Evolutionary conservation across 2,797 vertebrate species (phyloP).

Genomic region (Gila robusta): DNA sequence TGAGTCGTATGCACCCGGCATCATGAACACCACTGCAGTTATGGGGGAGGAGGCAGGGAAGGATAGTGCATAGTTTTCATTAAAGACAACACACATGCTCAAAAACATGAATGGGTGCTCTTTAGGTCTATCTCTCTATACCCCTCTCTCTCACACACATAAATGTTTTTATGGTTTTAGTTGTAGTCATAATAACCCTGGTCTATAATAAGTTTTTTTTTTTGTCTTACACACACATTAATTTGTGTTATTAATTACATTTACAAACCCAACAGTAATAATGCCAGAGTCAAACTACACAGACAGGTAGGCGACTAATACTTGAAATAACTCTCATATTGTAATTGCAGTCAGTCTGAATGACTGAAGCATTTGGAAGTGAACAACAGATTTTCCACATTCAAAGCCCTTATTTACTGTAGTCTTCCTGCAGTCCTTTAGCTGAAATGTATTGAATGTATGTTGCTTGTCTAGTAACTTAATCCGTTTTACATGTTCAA

Average conservation of each 20-base stretch:
- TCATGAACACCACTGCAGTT: slow-evolving; percentile 47
- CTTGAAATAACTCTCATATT: slow-evolving; percentile 29
- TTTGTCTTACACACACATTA: neutral
- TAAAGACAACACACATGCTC: slow-evolving; percentile 3
- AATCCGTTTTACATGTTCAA: slow-evolving; percentile 35
- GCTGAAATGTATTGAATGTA: neutral
- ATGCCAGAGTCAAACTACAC: neutral
- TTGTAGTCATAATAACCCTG: no score
- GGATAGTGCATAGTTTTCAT: slow-evolving; percentile 26
- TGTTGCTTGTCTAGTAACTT: slow-evolving; percentile 13
- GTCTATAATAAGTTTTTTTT: no score
- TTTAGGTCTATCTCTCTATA: neutral
- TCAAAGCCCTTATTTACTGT: neutral
- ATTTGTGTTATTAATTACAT: slow-evolving; percentile 16
- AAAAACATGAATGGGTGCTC: neutral
- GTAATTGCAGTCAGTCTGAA: slow-evolving; percentile 18
- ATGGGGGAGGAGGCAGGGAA: slow-evolving; percentile 35
- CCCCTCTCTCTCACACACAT: neutral
- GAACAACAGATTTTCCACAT: slow-evolving; percentile 12
- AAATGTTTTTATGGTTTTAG: no score
- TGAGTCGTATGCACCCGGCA: slow-evolving; percentile 37
- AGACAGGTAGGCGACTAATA: slow-evolving; percentile 5
- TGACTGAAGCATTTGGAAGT: slow-evolving; percentile 16
- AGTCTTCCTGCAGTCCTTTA: neutral
- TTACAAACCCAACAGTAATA: slow-evolving; percentile 37